Conservation (phyloP, 2,888 invertebrate genomes). For the Machimus atricapillus region DNA sequence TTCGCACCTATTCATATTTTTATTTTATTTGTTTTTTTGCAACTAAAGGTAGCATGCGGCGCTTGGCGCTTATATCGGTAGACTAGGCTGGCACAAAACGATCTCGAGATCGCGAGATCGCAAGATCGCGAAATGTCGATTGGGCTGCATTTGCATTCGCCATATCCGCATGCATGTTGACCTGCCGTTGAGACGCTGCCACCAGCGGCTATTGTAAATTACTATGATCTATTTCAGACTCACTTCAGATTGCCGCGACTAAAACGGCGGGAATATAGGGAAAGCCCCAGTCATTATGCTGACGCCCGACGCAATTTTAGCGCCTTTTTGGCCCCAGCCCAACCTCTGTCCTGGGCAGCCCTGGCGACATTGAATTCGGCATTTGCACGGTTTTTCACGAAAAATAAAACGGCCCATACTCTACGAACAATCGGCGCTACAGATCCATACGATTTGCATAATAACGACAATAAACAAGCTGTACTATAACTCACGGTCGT, state of each 20-base stretch:
- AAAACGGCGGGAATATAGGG: not conserved
- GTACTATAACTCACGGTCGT: not conserved
- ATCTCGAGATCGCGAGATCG: not conserved
- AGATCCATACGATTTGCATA: not conserved
- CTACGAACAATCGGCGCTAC: not conserved
- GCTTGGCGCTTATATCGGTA: not conserved
- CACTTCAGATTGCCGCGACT: not conserved
- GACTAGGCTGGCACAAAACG: not conserved
- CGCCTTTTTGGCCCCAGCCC: not conserved
- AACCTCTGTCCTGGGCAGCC: not conserved
- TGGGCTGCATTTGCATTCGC: not conserved
- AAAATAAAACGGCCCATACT: not conserved
- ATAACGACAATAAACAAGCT: not conserved
- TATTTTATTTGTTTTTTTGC: not conserved
- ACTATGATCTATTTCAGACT: not conserved
- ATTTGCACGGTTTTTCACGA: not conserved
- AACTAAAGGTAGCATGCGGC: not conserved
- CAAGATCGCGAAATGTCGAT: not conserved
- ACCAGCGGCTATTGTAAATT: not conserved
- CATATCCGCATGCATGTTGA: not conserved
- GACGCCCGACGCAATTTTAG: not conserved
- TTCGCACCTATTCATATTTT: not conserved
- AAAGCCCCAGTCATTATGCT: not conserved
- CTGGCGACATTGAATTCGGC: not conserved
- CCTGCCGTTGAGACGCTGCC: not conserved